Conservation (phyloP, 2,797 vertebrate species). For the Lithobates pipiens region DNA sequence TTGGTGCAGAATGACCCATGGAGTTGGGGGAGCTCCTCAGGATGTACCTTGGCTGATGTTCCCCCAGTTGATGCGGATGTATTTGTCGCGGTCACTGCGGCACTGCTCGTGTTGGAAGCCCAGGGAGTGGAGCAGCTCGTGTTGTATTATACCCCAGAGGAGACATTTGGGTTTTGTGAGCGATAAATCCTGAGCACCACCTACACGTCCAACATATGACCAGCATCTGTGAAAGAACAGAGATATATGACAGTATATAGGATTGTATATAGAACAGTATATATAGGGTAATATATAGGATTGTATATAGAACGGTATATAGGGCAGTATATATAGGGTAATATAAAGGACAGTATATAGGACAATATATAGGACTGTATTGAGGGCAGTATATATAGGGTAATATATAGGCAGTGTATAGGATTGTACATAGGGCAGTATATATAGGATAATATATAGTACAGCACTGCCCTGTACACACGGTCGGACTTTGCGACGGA, state of each 20-base stretch:
- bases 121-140: conserved; percentile 87
- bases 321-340: neutral
- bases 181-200: conserved; percentile 84
- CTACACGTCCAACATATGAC: conserved; percentile 87
- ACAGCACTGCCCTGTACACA: too few species aligned
- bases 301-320: neutral
- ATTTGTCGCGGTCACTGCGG: conserved; percentile 85
- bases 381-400: neutral
- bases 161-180: conserved; percentile 83
- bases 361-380: too few species aligned
- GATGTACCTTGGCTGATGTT: conserved; percentile 85
- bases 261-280: neutral
- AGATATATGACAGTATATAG: neutral
- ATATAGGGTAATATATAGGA: neutral
- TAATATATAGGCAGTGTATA: neutral
- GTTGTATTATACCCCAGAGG: conserved; percentile 82
- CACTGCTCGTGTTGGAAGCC: conserved; percentile 91
- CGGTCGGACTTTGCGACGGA: too few species aligned
- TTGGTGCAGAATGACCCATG: too few species aligned
- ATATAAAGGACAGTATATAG: neutral
- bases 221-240: conserved; percentile 74
- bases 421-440: neutral
- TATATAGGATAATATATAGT: neutral
- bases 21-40: too few species aligned
- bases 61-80: conserved; percentile 88